Evolutionary conservation across 2,113 vertebrate genomes (phyloP), one percentile per base, ranked within the genome.

Genomic region (Coreoperca whiteheadi): DNA sequence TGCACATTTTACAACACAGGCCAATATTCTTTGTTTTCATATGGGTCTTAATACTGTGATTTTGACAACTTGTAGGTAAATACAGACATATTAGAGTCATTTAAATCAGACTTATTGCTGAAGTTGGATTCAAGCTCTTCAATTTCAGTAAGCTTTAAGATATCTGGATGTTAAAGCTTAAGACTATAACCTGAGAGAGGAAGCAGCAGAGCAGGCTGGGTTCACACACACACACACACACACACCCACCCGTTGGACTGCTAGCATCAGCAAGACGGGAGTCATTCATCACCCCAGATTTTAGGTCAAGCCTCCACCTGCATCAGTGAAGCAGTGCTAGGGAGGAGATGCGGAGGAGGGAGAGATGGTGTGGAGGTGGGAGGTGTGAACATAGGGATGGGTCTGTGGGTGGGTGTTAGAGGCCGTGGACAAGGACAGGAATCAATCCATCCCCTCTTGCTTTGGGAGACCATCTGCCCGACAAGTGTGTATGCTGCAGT

Each of bases 221-320:
- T 74, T 73, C 61, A 79, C 23, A 67, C 41, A 56, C 32, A 39
- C 50, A 37, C 25, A 79, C 30, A 63, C 23, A 71, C n/a, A 53
- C 11, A 23, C 51, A 71, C 61, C 76, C 64, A 74, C 39, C 12
- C 67, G 70, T 53, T 69, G 18, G 78, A 75, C 65, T 79, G 68
- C 86, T 63, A 84, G 53, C 84, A 67, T 94, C 92, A 85, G 93
- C 90, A 82, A 61, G 80, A 92, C 70, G 73, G 78, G 60, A 91
- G 85, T 86, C 92, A 93, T 95, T 92, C 82, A 95, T 95, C 95
- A 95, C 74, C 88, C 86, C 72, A 84, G 82, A 90, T 95, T 94
- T 92, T 90, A 93, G 95, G 94, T 92, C 94, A 94, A 66, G 75
- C 59, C 79, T 91, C 88, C 86, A 91, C 89, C 91, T 91, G 89